Conservation (phyloP, 2,888 invertebrate genomes). For the Protula sp. region DNA sequence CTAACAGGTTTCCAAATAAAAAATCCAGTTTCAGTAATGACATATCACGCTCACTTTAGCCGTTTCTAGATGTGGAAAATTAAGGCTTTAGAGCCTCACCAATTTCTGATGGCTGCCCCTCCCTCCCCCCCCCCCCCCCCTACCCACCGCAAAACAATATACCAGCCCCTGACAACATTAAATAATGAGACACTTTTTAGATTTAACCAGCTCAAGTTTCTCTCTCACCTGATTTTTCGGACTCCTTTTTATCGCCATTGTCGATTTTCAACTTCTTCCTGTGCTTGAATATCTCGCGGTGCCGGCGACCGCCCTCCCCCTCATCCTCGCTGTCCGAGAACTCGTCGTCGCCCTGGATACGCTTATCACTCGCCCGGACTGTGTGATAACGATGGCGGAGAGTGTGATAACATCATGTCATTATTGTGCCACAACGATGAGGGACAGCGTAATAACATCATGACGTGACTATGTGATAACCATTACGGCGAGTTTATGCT, state of each 20-base stretch:
- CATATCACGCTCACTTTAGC: too few species aligned
- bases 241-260: slow-evolving; percentile 27
- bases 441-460: not conserved
- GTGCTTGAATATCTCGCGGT: slow-evolving; percentile 37
- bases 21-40: too few species aligned
- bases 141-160: too few species aligned
- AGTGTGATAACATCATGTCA: too few species aligned
- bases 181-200: too few species aligned
- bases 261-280: slow-evolving; percentile 35
- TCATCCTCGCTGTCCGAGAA: slow-evolving; percentile 79
- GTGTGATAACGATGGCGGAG: slow-evolving; percentile 17
- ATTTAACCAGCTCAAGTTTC: too few species aligned
- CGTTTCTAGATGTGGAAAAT: too few species aligned
- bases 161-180: too few species aligned
- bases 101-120: too few species aligned
- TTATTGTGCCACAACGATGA: not conserved
- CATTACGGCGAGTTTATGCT: not conserved
- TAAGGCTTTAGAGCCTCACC: too few species aligned
- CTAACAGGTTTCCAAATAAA: too few species aligned
- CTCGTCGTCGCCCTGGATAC: slow-evolving; percentile 91
- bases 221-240: not conserved
- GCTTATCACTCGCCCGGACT: slow-evolving; percentile 69
- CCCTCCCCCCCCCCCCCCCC: too few species aligned
- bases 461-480: not conserved
- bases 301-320: slow-evolving; percentile 52